Conservation (phyloP, 1,140 invertebrate genomes). For the Helicoverpa armigera region DNA sequence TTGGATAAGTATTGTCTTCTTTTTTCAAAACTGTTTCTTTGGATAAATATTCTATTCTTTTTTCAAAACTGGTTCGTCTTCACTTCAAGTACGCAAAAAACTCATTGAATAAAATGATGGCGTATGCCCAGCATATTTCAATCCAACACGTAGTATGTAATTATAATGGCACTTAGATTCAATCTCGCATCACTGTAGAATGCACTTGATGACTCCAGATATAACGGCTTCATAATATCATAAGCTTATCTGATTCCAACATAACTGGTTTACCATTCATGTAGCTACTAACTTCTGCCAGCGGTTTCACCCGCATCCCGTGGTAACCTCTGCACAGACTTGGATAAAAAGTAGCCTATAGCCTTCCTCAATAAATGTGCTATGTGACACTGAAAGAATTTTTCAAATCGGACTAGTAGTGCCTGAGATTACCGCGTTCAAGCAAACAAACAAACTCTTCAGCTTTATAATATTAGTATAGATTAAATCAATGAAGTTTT, state of each 20-base stretch:
- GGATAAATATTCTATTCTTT: not conserved
- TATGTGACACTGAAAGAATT: too few species aligned
- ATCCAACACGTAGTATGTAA: not conserved
- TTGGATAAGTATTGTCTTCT: slow-evolving; percentile 2
- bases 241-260: not conserved
- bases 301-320: too few species aligned
- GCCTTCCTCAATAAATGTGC: too few species aligned
- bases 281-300: not conserved
- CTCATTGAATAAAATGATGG: not conserved
- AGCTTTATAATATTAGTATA: not conserved
- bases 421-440: too few species aligned
- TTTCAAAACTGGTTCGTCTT: not conserved
- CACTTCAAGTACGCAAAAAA: not conserved
- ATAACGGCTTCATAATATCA: slow-evolving; percentile 21
- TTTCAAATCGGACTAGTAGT: too few species aligned
- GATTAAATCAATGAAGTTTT: not conserved
- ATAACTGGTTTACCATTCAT: slow-evolving; percentile 4
- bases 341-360: too few species aligned
- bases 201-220: slow-evolving; percentile 9
- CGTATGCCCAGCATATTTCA: not conserved
- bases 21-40: not conserved
- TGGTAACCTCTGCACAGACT: too few species aligned
- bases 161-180: slow-evolving; percentile 29
- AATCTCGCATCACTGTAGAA: slow-evolving; percentile 8
- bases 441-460: too few species aligned